Evolutionary conservation across 2,888 invertebrate genomes (phyloP).

Genomic region (Drosophila atripex): DNA sequence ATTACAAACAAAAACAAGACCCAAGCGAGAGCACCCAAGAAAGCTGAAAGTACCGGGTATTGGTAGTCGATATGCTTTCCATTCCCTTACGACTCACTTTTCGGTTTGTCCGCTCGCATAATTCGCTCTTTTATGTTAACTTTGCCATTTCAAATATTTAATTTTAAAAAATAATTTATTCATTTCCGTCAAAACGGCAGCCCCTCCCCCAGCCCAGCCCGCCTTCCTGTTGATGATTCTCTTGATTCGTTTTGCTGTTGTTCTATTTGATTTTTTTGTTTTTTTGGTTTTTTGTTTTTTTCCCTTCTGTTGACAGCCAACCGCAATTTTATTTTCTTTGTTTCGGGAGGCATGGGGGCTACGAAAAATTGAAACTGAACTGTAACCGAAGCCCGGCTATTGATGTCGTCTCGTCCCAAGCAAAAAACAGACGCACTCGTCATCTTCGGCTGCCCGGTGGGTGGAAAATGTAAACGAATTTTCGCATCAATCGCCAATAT

Average conservation of each 20-base stretch:
- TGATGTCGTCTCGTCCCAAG: conserved; percentile 61
- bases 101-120: conserved; percentile 57
- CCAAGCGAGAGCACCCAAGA: too few relatives aligned
- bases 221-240: conserved; percentile 50
- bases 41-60: not conserved
- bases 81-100: conserved; percentile 4
- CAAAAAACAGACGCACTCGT: conserved; percentile 10
- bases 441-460: conserved; percentile 18
- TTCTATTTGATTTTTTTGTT: conserved; percentile 5
- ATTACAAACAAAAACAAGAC: too few relatives aligned
- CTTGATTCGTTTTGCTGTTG: conserved; percentile 14
- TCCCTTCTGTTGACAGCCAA: conserved; percentile 24
- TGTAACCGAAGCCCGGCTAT: conserved; percentile 77
- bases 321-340: conserved; percentile 64
- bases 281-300: not conserved
- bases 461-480: conserved; percentile 68
- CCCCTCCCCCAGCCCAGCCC: not conserved
- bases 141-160: conserved; percentile 53
- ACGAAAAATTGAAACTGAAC: conserved; percentile 70
- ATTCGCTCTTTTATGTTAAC: conserved; percentile 74
- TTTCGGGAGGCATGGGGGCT: conserved; percentile 46
- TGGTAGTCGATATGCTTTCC: not conserved
- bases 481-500: conserved; percentile 72
- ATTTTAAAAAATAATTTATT: conserved; percentile 73
- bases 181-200: conserved; percentile 69